Percentiles rank a stretch among this genome's conserved stretches.
phyloP scores from a whole-genome alignment of 2,888 invertebrate species.

The Lampropteryx suffumata region DNA sequence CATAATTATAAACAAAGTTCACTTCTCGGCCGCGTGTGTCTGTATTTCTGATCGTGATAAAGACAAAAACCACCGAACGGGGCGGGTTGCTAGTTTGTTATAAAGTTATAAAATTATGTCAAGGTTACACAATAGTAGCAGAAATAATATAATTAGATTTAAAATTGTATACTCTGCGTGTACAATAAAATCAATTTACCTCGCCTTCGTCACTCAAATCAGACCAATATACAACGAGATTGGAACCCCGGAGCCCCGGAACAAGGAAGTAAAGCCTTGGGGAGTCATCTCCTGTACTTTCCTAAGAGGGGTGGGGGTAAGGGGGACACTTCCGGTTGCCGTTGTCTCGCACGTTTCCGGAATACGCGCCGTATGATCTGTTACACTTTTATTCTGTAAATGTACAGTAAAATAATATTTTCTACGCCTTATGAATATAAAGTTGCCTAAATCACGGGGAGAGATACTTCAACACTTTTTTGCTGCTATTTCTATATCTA shows the following conservation, averaged over 20 bases:
- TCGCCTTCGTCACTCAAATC: background rate
- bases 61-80: no score
- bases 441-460: constrained; percentile 2
- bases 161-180: background rate
- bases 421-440: constrained; percentile 16
- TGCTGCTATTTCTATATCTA: no score
- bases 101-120: no score
- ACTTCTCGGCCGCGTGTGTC: no score
- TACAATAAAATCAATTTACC: constrained; percentile 1
- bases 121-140: no score
- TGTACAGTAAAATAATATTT: constrained; percentile 24
- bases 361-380: constrained; percentile 22
- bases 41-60: no score
- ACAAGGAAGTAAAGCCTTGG: constrained; percentile 22
- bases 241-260: constrained; percentile 6
- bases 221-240: constrained; percentile 13
- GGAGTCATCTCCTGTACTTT: constrained; percentile 20
- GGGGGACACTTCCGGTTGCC: constrained; percentile 11
- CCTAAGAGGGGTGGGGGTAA: constrained; percentile 1
- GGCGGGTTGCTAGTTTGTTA: no score
- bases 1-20: no score
- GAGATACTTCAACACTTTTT: no score
- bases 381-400: constrained; percentile 10
- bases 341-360: constrained; percentile 35
- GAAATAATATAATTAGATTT: no score